phyloP scores from a whole-genome alignment of 1,140 invertebrate species.

The Ooceraea biroi region DNA sequence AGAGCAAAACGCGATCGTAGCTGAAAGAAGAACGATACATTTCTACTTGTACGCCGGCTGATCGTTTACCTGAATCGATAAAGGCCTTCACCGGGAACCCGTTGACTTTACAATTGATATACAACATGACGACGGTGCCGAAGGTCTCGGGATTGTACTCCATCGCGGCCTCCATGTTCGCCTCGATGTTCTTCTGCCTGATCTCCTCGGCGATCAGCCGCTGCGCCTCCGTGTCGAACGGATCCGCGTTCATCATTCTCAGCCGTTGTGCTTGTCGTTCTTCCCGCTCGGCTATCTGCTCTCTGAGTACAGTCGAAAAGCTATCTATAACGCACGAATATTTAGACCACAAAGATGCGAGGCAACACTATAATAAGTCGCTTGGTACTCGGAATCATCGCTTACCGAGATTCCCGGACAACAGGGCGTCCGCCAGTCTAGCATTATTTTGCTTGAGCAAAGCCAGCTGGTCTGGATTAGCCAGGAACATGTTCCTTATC shows the following conservation, averaged over 20 bases:
- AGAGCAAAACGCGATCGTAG: neutral
- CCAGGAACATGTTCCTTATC: constrained; percentile 95
- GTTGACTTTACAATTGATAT: constrained; percentile 98
- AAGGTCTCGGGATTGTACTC: constrained; percentile 99
- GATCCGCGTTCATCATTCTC: constrained; percentile 96
- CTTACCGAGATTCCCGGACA: constrained; percentile 92
- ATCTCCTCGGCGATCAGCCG: constrained; percentile 98
- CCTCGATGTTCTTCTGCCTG: constrained; percentile 97
- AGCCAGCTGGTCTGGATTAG: constrained; percentile 96
- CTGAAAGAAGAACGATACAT: neutral
- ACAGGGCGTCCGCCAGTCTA: constrained; percentile 94
- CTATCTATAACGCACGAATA: constrained; percentile 87
- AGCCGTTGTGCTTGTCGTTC: constrained; percentile 93
- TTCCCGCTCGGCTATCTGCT: constrained; percentile 92
- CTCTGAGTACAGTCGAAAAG: constrained; percentile 93
- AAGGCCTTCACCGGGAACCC: constrained; percentile 98
- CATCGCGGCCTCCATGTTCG: constrained; percentile 99
- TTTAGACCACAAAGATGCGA: neutral
- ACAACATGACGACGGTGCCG: constrained; percentile 98
- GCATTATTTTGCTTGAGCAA: constrained; percentile 98
- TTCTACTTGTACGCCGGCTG: neutral
- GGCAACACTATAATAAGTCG: neutral
- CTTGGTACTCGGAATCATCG: neutral
- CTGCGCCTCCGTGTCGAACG: constrained; percentile 98
- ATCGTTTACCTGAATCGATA: constrained; percentile 94